Evolutionary conservation across 2,113 vertebrate genomes (phyloP), one percentile per base, ranked within the genome.

Genomic region (Thalassoma bifasciatum): DNA sequence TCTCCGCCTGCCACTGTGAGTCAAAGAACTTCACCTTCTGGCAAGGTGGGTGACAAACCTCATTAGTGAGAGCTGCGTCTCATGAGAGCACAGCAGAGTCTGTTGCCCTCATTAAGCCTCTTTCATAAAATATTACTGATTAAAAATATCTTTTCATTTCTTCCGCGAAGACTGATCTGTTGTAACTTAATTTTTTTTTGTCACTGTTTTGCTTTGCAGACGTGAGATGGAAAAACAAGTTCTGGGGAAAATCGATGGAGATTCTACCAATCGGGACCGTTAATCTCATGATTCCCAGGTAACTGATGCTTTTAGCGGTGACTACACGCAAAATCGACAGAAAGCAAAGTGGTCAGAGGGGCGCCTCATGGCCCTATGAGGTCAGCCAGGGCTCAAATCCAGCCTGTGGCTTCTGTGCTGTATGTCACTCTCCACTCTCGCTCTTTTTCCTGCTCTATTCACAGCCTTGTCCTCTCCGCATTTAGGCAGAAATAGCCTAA

Each of bases 221-320:
- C 93, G 95, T 99, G 86, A 96, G 98, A 91, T 99, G 98, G 98
- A 99, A 99, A 95, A 99, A 99, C 92, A 99, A 99, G 90, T 99
- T 99, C 92, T 99, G 98, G 98, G 98, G 98, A 0, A 99, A 99
- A 92, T 99, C 98, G 0, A 99, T 99, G 98, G 98, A 99, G 93
- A 97, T 99, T 89, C 94, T 99, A 50, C 98, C 98, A 17, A 93
- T 99, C 26, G 98, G 98, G 81, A 96, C 95, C 5, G 92, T 99
- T 83, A 98, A 97, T 83, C 96, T 98, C 73, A 95, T 89, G 85
- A 94, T 99, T 88, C 96, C 97, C 80, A 98, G 95, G 98, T 99
- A 96, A 92, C 90, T 19, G 17, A 30, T 30, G 30, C 30, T 30
- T 4, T 30, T 30, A 30, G 30, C 6, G 30, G 30, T 30, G 30